Conservation (phyloP, 2,797 vertebrate species). For the Pelobates cultripes region DNA sequence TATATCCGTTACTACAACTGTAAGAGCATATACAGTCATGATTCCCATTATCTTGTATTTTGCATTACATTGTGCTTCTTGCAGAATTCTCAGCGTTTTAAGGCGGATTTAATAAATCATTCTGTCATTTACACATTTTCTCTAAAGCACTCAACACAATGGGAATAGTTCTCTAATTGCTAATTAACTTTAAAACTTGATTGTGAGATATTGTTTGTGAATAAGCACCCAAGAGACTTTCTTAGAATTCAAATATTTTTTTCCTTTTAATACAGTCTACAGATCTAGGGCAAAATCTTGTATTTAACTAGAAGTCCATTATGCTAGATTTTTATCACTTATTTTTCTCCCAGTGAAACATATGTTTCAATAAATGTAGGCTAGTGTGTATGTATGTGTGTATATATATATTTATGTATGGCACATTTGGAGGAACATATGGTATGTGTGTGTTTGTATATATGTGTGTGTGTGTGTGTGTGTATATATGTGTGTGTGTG, state of each 20-base stretch:
- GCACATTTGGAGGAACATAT: no score
- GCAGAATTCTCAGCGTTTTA: slow-evolving; percentile 20
- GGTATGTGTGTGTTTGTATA: no score
- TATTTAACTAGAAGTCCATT: slow-evolving; percentile 14
- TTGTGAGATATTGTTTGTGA: slow-evolving; percentile 36
- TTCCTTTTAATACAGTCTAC: slow-evolving; percentile 27
- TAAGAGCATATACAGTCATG: slow-evolving; percentile 19
- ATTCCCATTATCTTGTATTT: slow-evolving; percentile 31
- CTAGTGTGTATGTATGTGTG: no score
- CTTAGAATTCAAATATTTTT: slow-evolving; percentile 4
- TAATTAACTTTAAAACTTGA: slow-evolving; percentile 49
- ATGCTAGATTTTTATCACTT: no score
- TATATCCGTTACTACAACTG: slow-evolving; percentile 20
- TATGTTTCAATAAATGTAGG: no score
- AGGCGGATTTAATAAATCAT: slow-evolving; percentile 47
- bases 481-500: no score
- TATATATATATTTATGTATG: no score
- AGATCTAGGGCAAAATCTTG: slow-evolving; percentile 19
- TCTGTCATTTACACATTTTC: slow-evolving; percentile 46
- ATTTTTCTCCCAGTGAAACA: no score
- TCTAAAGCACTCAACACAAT: slow-evolving; percentile 36
- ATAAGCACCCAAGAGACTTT: slow-evolving; percentile 23
- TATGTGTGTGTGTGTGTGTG: no score
- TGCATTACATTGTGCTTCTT: slow-evolving; percentile 6
- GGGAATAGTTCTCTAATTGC: slow-evolving; percentile 39